These are phyloP conservation scores for Shargacucullia verbasci DNA, from an alignment of 2,888 invertebrate genomes.

Conservation along the genomic window DNA sequence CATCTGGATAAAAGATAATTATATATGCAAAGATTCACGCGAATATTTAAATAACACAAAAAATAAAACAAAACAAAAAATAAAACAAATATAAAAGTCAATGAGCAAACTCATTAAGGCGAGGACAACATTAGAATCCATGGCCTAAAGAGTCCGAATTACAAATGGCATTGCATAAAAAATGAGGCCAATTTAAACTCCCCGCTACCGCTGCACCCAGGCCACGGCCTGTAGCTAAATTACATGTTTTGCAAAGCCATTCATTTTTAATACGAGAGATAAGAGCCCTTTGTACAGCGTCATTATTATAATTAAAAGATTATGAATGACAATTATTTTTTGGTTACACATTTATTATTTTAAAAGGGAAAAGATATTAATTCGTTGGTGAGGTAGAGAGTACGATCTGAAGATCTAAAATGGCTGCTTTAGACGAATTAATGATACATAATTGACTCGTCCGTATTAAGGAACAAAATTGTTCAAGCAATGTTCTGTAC, in stretches of 20 bases:
- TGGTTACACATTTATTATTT: constrained; percentile 25
- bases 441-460: too few relatives aligned
- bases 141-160: constrained; percentile 5
- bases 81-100: constrained; percentile 4
- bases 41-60: too few relatives aligned
- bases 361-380: constrained; percentile 3
- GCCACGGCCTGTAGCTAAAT: constrained; percentile 19
- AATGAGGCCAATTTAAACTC: constrained; percentile 14
- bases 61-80: background rate
- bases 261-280: constrained; percentile 38
- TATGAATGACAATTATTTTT: constrained; percentile 30
- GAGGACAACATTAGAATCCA: constrained; percentile 6
- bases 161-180: constrained; percentile 23
- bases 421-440: too few relatives aligned
- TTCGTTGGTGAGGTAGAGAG: constrained; percentile 3
- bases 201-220: constrained; percentile 1
- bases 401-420: too few relatives aligned
- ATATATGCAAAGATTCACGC: too few relatives aligned
- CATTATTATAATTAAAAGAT: constrained; percentile 50
- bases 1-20: too few relatives aligned
- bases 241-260: constrained; percentile 34
- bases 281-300: constrained; percentile 35
- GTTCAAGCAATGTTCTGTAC: too few relatives aligned
- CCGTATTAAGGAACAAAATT: too few relatives aligned
- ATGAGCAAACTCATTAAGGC: constrained; percentile 1